phyloP scores from a whole-genome alignment of 2,113 vertebrate species.

The Monarcha castaneiventris region DNA sequence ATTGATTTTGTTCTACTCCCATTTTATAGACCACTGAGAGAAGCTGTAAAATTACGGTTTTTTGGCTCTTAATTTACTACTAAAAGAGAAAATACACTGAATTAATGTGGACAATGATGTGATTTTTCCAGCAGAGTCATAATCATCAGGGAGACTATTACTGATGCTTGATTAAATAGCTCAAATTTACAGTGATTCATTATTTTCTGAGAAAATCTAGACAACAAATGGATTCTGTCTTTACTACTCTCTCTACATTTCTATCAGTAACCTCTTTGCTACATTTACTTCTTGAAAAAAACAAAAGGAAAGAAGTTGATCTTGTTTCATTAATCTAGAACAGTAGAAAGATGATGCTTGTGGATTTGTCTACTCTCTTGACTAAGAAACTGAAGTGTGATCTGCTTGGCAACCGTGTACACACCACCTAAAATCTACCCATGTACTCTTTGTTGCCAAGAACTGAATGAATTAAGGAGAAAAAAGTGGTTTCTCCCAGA shows the following conservation, averaged over 20 bases:
- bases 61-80: neutral
- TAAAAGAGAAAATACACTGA: neutral
- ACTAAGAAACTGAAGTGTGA: neutral
- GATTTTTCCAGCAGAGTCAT: neutral
- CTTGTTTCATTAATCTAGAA: neutral
- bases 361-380: neutral
- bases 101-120: neutral
- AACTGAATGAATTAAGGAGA: neutral
- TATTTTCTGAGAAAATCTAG: neutral
- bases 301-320: neutral
- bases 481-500: neutral
- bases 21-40: neutral
- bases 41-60: neutral
- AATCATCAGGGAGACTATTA: neutral
- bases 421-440: neutral
- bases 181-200: neutral
- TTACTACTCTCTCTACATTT: neutral
- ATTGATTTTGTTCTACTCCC: neutral
- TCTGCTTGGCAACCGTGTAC: neutral
- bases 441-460: neutral
- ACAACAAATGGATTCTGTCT: neutral
- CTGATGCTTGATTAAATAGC: neutral
- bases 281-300: neutral
- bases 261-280: neutral
- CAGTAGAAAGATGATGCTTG: neutral